These are phyloP conservation scores for Trimorus sp. DNA, from an alignment of 2,888 invertebrate genomes.

Conservation along the genomic window DNA sequence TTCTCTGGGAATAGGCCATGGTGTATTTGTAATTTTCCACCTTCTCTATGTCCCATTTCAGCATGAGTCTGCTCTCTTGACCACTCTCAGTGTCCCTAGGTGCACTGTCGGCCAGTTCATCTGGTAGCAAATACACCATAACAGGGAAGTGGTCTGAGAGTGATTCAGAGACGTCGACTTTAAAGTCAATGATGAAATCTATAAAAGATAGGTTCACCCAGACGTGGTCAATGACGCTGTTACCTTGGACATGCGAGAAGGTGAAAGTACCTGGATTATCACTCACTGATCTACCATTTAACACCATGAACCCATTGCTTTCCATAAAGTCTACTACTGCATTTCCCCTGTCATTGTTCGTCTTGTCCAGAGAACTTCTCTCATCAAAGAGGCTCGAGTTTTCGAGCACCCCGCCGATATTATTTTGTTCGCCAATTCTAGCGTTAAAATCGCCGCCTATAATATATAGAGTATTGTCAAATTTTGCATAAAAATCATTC, in stretches of 20 bases:
- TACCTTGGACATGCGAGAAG: constrained; percentile 5
- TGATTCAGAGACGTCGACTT: no score
- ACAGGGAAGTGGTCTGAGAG: no score
- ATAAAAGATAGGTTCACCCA: constrained; percentile 2
- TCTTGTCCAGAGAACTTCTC: not conserved
- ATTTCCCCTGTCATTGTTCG: not conserved
- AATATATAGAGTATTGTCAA: not conserved
- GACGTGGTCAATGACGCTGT: constrained; percentile 12
- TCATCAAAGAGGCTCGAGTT: not conserved
- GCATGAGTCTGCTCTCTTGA: no score
- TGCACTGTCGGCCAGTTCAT: no score
- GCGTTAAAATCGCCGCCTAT: constrained; percentile 9
- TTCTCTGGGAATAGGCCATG: no score
- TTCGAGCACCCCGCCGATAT: not conserved
- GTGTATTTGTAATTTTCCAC: no score
- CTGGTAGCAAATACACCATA: no score
- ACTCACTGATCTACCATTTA: constrained; percentile 8
- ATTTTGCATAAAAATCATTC: constrained; percentile 3
- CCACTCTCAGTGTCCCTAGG: no score
- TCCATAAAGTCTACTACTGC: constrained; percentile 1
- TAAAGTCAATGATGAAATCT: no score
- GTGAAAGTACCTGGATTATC: constrained; percentile 1
- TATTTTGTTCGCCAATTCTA: not conserved
- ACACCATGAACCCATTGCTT: constrained; percentile 1
- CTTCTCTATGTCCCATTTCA: no score